These are phyloP conservation scores for Lysiphlebus fabarum DNA, from an alignment of 1,140 invertebrate genomes.

Conservation along the genomic window DNA sequence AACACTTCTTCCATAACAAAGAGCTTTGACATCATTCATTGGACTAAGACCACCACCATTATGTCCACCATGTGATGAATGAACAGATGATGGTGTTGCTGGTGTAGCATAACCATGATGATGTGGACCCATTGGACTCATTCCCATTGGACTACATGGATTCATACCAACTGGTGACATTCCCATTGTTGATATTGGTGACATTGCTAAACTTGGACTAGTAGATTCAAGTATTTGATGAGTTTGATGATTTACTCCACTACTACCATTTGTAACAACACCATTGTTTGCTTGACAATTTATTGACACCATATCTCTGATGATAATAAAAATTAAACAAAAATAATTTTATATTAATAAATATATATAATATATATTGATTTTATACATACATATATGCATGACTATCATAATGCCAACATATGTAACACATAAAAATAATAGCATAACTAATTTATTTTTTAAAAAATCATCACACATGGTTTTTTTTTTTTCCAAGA, in stretches of 20 bases:
- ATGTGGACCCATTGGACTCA: constrained; percentile 47
- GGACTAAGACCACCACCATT: constrained; percentile 45
- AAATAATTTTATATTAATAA: too few species aligned
- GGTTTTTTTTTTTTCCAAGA: neutral
- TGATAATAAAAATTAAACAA: too few species aligned
- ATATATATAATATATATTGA: too few species aligned
- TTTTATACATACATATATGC: too few species aligned
- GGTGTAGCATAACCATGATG: constrained; percentile 48
- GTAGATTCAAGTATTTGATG: constrained; percentile 43
- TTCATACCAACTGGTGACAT: constrained; percentile 49
- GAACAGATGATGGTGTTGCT: constrained; percentile 46
- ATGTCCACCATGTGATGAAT: constrained; percentile 39
- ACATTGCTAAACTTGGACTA: constrained; percentile 45
- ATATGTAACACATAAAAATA: too few species aligned
- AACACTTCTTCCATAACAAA: constrained; percentile 47
- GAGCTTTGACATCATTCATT: constrained; percentile 48
- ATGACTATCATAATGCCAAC: too few species aligned
- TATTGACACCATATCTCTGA: constrained; percentile 43
- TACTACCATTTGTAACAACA: constrained; percentile 27
- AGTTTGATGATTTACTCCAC: constrained; percentile 37
- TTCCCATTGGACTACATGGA: constrained; percentile 47
- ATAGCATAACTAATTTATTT: neutral
- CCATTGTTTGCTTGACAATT: constrained; percentile 35
- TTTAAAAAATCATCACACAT: neutral
- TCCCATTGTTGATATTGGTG: constrained; percentile 47